phyloP scores from a whole-genome alignment of 2,888 invertebrate genomes.

The Pantelozetes paolii region DNA sequence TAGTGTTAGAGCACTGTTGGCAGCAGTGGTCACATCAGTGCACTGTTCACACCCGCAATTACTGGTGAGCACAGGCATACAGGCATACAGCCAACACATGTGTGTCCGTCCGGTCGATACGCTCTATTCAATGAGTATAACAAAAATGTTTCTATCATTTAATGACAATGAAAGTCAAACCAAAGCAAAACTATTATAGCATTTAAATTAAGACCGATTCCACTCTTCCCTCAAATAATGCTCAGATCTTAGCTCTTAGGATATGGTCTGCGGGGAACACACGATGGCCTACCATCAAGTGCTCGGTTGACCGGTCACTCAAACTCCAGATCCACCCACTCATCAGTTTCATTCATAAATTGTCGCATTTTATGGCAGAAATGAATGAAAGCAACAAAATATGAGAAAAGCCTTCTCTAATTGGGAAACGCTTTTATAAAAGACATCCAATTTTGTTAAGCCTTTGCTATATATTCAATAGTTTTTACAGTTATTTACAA shows the following conservation, averaged over 20 bases:
- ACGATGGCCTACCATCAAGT: not conserved
- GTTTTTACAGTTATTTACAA: too few species aligned
- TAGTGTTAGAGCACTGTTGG: not conserved
- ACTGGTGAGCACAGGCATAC: not conserved
- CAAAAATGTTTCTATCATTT: slow-evolving; percentile 28
- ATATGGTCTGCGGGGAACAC: slow-evolving; percentile 28
- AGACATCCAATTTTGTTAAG: not conserved
- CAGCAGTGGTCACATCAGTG: not conserved
- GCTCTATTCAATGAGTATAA: slow-evolving; percentile 20
- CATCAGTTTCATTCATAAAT: slow-evolving; percentile 1
- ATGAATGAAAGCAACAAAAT: slow-evolving; percentile 6
- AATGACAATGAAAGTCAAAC: slow-evolving; percentile 15
- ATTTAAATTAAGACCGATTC: slow-evolving; percentile 30
- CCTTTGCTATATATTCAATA: too few species aligned
- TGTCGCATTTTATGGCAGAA: not conserved
- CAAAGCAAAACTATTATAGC: slow-evolving; percentile 6
- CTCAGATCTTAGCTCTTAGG: not conserved
- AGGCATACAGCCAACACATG: not conserved
- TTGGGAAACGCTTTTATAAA: not conserved
- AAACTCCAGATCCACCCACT: slow-evolving; percentile 4
- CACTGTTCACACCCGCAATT: not conserved
- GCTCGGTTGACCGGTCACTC: not conserved
- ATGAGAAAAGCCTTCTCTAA: slow-evolving; percentile 17
- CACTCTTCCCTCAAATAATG: not conserved
- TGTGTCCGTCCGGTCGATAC: slow-evolving; percentile 27